A percentile compares a stretch with the other conserved stretches of the same genome.
phyloP scores from a whole-genome alignment of 2,888 invertebrate genomes.

The Oxytorus armatus region DNA sequence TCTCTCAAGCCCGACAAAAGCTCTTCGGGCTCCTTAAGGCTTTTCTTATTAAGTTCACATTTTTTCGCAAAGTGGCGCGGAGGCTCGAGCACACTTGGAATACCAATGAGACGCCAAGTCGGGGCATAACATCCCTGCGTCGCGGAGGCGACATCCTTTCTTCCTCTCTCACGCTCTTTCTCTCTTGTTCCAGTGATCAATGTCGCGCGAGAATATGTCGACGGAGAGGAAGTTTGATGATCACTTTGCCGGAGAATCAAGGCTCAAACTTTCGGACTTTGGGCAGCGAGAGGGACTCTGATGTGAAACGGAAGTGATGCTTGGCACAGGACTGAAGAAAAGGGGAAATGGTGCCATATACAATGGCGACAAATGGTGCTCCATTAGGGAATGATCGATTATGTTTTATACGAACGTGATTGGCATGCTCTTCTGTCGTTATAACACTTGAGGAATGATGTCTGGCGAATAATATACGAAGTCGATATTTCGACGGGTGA shows the following conservation, averaged over 20 bases:
- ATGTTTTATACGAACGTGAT: background rate
- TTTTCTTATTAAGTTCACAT: conserved; percentile 84
- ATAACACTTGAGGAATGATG: background rate
- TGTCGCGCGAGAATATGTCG: conserved; percentile 42
- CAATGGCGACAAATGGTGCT: conserved; percentile 6
- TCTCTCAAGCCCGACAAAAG: conserved; percentile 76
- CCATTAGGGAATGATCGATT: conserved; percentile 33
- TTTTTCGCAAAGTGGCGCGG: conserved; percentile 82
- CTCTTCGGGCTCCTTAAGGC: conserved; percentile 80
- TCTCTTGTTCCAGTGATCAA: conserved; percentile 19
- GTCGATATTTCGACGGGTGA: background rate
- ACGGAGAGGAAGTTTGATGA: conserved; percentile 67
- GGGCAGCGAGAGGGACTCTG: conserved; percentile 28
- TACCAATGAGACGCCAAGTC: conserved; percentile 80
- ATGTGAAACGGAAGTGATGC: conserved; percentile 47
- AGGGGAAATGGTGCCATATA: background rate
- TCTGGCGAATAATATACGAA: background rate
- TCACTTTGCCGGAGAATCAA: conserved; percentile 64
- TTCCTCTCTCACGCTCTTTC: background rate
- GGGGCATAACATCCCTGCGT: conserved; percentile 70
- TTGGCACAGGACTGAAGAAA: background rate
- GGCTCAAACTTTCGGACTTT: conserved; percentile 60
- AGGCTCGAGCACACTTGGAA: conserved; percentile 77
- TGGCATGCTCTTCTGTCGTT: background rate
- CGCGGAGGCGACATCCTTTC: conserved; percentile 67